Evolutionary conservation across 2,888 invertebrate species (phyloP), one percentile per base, ranked within the genome.

Genomic region (Mimumesa dahlbomi): DNA sequence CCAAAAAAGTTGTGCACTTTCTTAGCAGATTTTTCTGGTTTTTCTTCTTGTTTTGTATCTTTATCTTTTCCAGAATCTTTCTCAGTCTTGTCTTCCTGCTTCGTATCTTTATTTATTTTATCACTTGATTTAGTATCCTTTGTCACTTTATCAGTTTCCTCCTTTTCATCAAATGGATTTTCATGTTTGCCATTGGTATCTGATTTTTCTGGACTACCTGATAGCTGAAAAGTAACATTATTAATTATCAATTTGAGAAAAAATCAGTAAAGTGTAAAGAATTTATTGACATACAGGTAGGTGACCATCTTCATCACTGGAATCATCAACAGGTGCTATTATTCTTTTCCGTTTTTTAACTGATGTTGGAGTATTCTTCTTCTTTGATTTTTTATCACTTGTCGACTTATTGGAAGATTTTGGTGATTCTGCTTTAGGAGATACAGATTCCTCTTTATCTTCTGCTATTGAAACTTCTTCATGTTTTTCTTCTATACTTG

Each of bases 261-360:
- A 18, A 40, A 31, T 22, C 53, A 29, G 18, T 21, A 21, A 19
- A 50, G 34, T 31, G 46, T 48, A 16, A 13, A 48, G 9, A 54
- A 59, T 48, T 6, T 29, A 48, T 19, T 16, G 38, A 63, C 69
- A 57, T 75, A 84, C 82, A 40, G 73, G 73, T 13, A 85, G 62
- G 43, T 82, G 82, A 43, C 71, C 84, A 14, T 89, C 90, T 64
- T 89, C 88, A 7, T 89, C 89, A 52, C 89, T 90, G 0, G 89
- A 89, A 43, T 79, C 69, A 43, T 75, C 65, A 2, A 49, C 16
- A 16, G 40, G 53, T 1, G 66, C 58, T 42, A 84, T 70, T 43
- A 85, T 82, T 46, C 83, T 81, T 1, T 69, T 49, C 49, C 84
- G 65, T 61, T 86, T 86, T 43, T 80, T 85, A 1, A 25, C 49